phyloP scores from a whole-genome alignment of 2,797 vertebrate species.

The Crocodylus rhombifer region DNA sequence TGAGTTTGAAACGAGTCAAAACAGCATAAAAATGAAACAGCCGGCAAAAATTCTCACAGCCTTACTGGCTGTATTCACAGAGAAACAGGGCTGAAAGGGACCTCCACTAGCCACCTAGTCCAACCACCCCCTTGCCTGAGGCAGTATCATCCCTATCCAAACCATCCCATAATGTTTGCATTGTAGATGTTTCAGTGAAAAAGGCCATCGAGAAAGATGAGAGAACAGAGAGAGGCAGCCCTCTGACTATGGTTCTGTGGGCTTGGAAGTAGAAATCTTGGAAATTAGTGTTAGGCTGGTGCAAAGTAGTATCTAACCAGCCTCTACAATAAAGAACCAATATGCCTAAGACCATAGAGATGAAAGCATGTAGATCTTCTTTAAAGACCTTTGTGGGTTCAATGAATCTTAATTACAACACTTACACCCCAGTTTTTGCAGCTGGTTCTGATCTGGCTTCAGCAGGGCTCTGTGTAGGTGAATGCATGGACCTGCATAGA shows the following conservation, averaged over 20 bases:
- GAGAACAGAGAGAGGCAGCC: not conserved
- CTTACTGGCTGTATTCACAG: no score
- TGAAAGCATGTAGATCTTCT: not conserved
- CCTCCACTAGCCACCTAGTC: no score
- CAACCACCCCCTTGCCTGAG: no score
- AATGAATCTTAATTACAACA: not conserved
- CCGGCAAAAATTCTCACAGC: no score
- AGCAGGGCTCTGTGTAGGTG: not conserved
- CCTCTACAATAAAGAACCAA: not conserved
- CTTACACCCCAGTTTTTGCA: not conserved
- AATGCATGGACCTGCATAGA: not conserved
- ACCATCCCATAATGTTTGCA: not conserved
- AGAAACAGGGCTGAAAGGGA: no score
- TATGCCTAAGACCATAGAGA: no score
- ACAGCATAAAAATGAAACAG: no score
- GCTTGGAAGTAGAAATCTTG: not conserved
- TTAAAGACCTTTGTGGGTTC: not conserved
- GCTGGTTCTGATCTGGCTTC: not conserved
- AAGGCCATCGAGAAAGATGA: no score
- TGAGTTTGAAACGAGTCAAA: no score
- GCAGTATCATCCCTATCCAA: no score
- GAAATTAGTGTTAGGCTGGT: not conserved
- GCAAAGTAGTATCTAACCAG: not conserved
- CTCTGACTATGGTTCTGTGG: not conserved
- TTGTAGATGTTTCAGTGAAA: not conserved